Conservation (phyloP, 2,888 invertebrate genomes). For the Calliscelio sp. region DNA sequence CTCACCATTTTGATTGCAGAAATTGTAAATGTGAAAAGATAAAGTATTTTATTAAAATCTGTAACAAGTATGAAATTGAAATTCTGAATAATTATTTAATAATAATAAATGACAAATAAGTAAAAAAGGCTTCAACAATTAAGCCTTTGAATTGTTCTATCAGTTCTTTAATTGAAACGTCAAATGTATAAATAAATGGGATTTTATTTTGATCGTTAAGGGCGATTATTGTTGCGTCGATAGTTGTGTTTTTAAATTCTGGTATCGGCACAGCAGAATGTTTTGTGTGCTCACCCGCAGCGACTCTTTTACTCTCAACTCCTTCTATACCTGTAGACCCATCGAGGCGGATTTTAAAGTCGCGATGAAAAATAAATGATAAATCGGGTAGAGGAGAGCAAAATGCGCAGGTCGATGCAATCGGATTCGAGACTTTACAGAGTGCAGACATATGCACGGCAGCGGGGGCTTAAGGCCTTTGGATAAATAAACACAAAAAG, state of each 20-base stretch:
- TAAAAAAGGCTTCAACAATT: too few species aligned
- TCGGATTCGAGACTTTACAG: slow-evolving; percentile 87
- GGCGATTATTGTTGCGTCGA: slow-evolving; percentile 6
- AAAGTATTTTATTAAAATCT: too few species aligned
- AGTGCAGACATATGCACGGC: slow-evolving; percentile 77
- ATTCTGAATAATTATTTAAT: too few species aligned
- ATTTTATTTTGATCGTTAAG: not conserved
- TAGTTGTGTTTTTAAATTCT: not conserved
- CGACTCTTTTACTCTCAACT: slow-evolving; percentile 45
- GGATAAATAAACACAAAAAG: slow-evolving; percentile 83
- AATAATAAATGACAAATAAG: too few species aligned
- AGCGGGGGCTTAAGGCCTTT: slow-evolving; percentile 74
- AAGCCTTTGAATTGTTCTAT: not conserved
- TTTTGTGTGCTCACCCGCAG: slow-evolving; percentile 44
- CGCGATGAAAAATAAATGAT: slow-evolving; percentile 56
- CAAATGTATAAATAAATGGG: not conserved
- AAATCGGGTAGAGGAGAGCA: slow-evolving; percentile 71
- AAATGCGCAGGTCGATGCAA: slow-evolving; percentile 78
- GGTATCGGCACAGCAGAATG: slow-evolving; percentile 43
- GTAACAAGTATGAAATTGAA: too few species aligned
- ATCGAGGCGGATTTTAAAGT: slow-evolving; percentile 54
- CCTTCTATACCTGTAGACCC: slow-evolving; percentile 51
- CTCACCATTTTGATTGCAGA: too few species aligned
- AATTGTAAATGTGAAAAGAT: too few species aligned
- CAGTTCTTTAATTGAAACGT: slow-evolving; percentile 27